Conservation (phyloP, 2,113 vertebrate species). For the Desmodus rotundus region DNA sequence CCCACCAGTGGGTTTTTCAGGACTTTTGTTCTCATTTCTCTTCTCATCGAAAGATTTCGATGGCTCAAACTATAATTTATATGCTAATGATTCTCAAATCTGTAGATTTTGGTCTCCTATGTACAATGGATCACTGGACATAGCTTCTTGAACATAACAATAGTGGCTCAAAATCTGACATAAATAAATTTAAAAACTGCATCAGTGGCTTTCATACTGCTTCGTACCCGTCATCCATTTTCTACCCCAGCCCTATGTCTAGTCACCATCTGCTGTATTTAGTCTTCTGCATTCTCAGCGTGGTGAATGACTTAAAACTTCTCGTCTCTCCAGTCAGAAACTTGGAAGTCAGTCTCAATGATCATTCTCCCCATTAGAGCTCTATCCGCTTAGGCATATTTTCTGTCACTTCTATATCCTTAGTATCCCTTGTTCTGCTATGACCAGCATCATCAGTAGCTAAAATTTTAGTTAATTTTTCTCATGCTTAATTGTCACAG, state of each 20-base stretch:
- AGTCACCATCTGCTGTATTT: not conserved
- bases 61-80: constrained; percentile 37
- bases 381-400: not conserved
- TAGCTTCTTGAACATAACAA: constrained; percentile 26
- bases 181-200: constrained; percentile 13
- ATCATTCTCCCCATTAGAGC: not conserved
- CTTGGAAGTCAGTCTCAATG: not conserved
- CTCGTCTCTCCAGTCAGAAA: not conserved
- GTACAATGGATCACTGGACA: not conserved
- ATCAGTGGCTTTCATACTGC: not conserved
- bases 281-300: not conserved
- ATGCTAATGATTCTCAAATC: constrained; percentile 49
- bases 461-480: not conserved
- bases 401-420: not conserved
- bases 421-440: not conserved
- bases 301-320: not conserved
- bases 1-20: not conserved
- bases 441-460: not conserved
- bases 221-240: not conserved
- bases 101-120: not conserved
- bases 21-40: not conserved
- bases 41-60: constrained; percentile 2
- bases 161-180: constrained; percentile 12
- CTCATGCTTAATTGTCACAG: not conserved
- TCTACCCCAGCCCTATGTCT: too few relatives aligned